phyloP scores from a whole-genome alignment of 2,113 vertebrate species.

The Stegostoma tigrinum region DNA sequence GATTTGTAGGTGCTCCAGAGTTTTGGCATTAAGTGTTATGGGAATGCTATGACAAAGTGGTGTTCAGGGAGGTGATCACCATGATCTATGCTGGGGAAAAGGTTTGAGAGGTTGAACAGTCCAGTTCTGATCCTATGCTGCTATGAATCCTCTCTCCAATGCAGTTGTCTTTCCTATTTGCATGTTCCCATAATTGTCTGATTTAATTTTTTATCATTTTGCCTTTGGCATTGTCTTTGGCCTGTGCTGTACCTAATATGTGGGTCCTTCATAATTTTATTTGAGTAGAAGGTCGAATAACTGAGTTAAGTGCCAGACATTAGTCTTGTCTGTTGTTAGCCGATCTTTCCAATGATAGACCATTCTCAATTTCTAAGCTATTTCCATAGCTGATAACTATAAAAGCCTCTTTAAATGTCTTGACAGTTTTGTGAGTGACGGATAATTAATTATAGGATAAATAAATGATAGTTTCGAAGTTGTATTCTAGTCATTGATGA shows the following conservation, averaged over 20 bases:
- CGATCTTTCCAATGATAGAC: neutral
- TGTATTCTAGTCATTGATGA: neutral
- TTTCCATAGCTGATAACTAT: neutral
- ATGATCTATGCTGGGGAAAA: too few relatives aligned
- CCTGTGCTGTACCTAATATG: neutral
- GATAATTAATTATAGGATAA: neutral
- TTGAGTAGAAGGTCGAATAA: neutral
- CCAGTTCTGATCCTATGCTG: too few relatives aligned
- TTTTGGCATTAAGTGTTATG: too few relatives aligned
- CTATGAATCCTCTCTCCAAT: neutral
- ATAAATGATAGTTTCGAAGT: neutral
- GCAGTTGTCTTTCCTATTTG: neutral
- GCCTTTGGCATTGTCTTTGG: neutral
- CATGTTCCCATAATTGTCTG: neutral
- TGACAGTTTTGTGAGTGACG: neutral
- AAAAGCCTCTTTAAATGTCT: slow-evolving; percentile 5
- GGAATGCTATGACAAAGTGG: too few relatives aligned
- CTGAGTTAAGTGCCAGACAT: neutral
- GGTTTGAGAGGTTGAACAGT: too few relatives aligned
- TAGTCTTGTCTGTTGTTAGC: neutral
- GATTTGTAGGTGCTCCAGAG: too few relatives aligned
- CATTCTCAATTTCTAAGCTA: slow-evolving; percentile 15
- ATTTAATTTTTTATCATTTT: neutral
- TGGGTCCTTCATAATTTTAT: neutral
- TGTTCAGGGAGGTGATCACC: too few relatives aligned